Conservation (phyloP, 2,113 vertebrate species). For the Poecilia latipinna region DNA sequence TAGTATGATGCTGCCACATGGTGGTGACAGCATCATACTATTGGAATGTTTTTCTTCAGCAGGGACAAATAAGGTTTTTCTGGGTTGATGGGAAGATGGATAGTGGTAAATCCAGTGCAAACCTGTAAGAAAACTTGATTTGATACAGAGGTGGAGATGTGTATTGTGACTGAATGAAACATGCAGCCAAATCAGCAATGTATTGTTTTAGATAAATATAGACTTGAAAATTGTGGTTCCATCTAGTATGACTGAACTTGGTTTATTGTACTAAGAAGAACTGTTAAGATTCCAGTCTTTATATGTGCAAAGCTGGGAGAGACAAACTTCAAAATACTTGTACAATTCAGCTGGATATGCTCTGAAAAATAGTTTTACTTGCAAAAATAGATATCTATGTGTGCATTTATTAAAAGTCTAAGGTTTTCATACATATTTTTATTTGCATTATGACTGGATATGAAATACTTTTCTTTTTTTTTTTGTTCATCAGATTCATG, state of each 20-base stretch:
- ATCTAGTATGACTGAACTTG: not conserved
- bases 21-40: not conserved
- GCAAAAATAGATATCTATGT: not conserved
- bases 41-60: not conserved
- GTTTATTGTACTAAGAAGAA: not conserved
- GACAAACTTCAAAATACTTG: too few species aligned
- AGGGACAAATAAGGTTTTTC: not conserved
- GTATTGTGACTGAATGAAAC: not conserved
- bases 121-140: not conserved
- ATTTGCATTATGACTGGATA: not conserved
- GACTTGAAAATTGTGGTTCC: not conserved
- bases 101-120: not conserved
- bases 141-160: not conserved
- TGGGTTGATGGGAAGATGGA: not conserved
- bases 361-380: not conserved
- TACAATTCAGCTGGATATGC: not conserved
- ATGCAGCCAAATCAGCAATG: not conserved
- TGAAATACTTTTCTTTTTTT: not conserved
- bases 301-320: too few species aligned
- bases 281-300: too few species aligned
- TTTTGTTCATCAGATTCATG: constrained; percentile 56
- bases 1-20: not conserved
- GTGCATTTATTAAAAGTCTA: too few species aligned
- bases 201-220: not conserved
- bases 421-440: not conserved